Evolutionary conservation across 2,888 invertebrate genomes (phyloP), one percentile per base, ranked within the genome.

Genomic region (Nymphalis c-album): DNA sequence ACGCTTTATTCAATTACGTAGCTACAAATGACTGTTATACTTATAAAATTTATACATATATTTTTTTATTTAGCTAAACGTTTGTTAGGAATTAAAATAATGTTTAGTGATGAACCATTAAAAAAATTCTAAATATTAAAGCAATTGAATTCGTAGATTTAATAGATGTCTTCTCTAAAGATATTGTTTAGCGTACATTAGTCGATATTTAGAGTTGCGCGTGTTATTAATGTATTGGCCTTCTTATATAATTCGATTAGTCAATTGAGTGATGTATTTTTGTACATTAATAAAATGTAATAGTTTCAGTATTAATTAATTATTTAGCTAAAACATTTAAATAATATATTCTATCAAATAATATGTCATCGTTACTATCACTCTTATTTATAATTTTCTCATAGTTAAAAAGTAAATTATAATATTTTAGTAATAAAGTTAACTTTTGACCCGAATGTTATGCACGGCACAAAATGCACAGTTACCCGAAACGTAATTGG

Each of bases 11-110:
- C 82, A 80, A 76, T n/a, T n/a, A n/a, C n/a, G 79, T 89, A 88
- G 85, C 80, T 82, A 88, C 85, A 85, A 87, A 78, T 82, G 81
- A 85, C 88, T 85, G 87, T 85, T 87, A 85, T 89, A 88, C 81
- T 85, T 85, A 85, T 78, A 81, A 80, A 75, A 80, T 77, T 40
- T 57, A 74, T 67, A 76, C 86, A 84, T 91, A 89, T 91, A 90
- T 91, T 91, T 91, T 91, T 91, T 91, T 91, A 90, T 83, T 88
- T 90, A 91, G 89, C 88, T 87, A 87, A 88, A 82, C 88, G 87
- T 85, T 87, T 83, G 75, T 87, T 90, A 90, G 88, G 86, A 80
- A 88, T 86, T 83, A 81, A 78, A 77, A 83, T 77, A 82, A 85
- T 85, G 82, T 85, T 90, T 85, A 83, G 90, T 88, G 80, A 65